Conservation (phyloP, 2,888 invertebrate genomes). For the Seira ritae region DNA sequence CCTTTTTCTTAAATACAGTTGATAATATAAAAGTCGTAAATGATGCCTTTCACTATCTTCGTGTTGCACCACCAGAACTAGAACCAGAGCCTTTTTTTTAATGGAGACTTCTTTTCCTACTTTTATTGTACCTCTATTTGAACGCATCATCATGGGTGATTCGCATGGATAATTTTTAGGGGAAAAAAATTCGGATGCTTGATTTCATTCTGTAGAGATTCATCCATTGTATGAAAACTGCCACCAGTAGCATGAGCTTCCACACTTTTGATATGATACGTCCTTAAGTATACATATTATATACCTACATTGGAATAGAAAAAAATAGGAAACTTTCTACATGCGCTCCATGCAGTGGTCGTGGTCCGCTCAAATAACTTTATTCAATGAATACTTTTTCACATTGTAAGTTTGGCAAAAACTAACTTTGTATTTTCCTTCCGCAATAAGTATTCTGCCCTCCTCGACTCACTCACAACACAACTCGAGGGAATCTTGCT, state of each 20-base stretch:
- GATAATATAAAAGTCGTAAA: neutral
- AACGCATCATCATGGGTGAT: conserved; percentile 59
- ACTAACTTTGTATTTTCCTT: neutral
- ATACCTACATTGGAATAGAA: too few species aligned
- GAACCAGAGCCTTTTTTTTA: conserved; percentile 52
- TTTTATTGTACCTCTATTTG: conserved; percentile 64
- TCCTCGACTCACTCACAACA: too few species aligned
- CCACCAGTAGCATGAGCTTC: conserved; percentile 21
- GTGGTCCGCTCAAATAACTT: conserved; percentile 21
- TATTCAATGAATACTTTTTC: conserved; percentile 15
- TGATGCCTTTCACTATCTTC: conserved; percentile 4
- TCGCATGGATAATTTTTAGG: conserved; percentile 55
- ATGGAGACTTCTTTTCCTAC: conserved; percentile 44
- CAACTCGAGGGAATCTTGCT: conserved; percentile 50
- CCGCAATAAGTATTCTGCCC: too few species aligned
- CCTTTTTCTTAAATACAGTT: neutral
- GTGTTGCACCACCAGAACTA: neutral
- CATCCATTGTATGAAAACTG: conserved; percentile 28
- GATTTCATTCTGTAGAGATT: conserved; percentile 33
- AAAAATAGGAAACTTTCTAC: too few species aligned
- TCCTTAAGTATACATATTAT: too few species aligned
- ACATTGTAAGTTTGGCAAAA: conserved; percentile 26
- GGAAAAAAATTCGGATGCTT: conserved; percentile 50
- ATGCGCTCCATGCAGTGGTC: too few species aligned
- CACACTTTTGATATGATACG: too few species aligned